Evolutionary conservation across 2,797 vertebrate species (phyloP).

Genomic region (Protosalanx chinensis): DNA sequence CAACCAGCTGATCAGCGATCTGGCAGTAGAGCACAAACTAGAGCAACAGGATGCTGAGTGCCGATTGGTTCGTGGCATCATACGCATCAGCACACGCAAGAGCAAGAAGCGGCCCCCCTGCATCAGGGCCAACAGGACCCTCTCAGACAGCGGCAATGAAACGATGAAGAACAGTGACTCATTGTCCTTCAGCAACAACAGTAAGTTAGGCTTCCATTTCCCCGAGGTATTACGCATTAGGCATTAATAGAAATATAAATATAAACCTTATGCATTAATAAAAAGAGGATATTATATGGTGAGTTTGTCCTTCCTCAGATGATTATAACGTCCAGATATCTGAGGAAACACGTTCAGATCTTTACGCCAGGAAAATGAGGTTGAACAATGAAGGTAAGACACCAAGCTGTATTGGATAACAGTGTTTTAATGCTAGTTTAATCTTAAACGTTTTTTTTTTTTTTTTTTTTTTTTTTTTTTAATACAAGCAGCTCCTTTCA

Average conservation of each 20-base stretch:
- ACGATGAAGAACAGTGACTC: conserved; percentile 81
- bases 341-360: conserved; percentile 84
- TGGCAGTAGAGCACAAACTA: conserved; percentile 92
- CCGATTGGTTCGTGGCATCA: conserved; percentile 89
- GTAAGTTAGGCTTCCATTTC: conserved; percentile 64
- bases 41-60: conserved; percentile 93
- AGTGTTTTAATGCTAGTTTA: background rate
- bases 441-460: background rate
- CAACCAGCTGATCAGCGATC: conserved; percentile 90
- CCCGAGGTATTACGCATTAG: background rate
- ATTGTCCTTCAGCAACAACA: conserved; percentile 77
- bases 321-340: conserved; percentile 91
- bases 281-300: background rate
- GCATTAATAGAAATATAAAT: too few relatives aligned
- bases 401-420: background rate
- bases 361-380: conserved; percentile 87
- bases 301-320: conserved; percentile 46
- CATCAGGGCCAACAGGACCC: conserved; percentile 58
- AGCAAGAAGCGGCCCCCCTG: conserved; percentile 56
- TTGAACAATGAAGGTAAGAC: conserved; percentile 78
- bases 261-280: too few relatives aligned
- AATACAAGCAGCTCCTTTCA: background rate
- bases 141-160: conserved; percentile 89
- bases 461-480: background rate
- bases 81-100: conserved; percentile 93